Conservation (phyloP, 2,888 invertebrate species). For the Cantharis nigra region DNA sequence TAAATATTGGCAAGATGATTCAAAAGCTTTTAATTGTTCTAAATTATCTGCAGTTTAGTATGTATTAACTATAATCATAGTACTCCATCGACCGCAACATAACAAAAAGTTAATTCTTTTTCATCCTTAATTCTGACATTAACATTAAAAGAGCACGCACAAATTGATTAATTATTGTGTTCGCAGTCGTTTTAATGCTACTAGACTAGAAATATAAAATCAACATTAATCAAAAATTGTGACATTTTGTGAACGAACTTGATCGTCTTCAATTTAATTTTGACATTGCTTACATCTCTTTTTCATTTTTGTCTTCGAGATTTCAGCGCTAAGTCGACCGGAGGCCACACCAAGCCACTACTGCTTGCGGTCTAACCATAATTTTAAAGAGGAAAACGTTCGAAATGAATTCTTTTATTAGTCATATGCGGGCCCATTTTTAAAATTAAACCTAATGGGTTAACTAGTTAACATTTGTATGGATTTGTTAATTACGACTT, state of each 20-base stretch:
- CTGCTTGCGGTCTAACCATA: neutral
- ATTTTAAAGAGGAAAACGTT: neutral
- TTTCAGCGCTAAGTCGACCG: neutral
- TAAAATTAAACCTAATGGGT: neutral
- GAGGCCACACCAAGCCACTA: neutral
- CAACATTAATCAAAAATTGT: slow-evolving; percentile 25
- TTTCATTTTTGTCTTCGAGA: neutral
- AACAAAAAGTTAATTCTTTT: neutral
- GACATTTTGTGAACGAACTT: slow-evolving; percentile 10
- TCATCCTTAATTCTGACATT: neutral
- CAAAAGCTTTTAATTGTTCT: neutral
- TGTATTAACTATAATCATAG: no score
- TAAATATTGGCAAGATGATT: neutral
- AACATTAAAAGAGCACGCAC: slow-evolving; percentile 2
- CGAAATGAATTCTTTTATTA: neutral
- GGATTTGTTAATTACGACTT: neutral
- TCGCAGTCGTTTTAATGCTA: slow-evolving; percentile 7
- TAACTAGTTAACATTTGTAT: neutral
- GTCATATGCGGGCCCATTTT: neutral
- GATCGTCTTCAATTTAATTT: neutral
- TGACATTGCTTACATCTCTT: neutral
- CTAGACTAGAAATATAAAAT: slow-evolving; percentile 18
- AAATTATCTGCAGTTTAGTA: no score
- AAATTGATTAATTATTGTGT: slow-evolving; percentile 9
- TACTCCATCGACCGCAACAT: neutral